Base-by-base conservation (phyloP, 1,140 invertebrate genomes). In the Mya arenaria region DNA sequence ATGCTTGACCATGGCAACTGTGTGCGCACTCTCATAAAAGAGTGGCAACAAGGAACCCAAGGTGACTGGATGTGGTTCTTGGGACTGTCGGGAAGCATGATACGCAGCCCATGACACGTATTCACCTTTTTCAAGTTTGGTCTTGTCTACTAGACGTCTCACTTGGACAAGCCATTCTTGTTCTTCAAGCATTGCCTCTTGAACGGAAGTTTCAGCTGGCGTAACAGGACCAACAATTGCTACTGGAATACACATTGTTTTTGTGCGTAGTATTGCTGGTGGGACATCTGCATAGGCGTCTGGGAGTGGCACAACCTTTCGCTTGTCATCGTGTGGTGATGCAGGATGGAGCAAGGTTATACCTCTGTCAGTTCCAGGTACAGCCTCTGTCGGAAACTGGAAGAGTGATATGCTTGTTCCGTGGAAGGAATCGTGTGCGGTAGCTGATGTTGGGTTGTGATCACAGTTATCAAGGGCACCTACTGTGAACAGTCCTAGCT, bases 361-460 rank as follows among this genome's bases (percentile, higher is more conserved):
- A 3, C 37, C n/a, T 6, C 56, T n/a, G 0, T 0, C 13, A 39
- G 25, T 48, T 15, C 68, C 48, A 6, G 8, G 5, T 56, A 55
- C 62, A 25, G 79, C 19, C 30, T 3, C 1, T 15, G 34, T 71
- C 32, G 78, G 72, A 65, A 87, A 77, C 41, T 86, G 85, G 62
- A 87, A 90, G 13, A 89, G 4, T 60, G 85, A 88, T n/a, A 87
- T 85, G 25, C 69, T 69, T 15, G 84, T 83, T 28, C 85, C 85
- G 73, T 88, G 84, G 44, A 88, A 88, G 15, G 83, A 88, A 3
- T 39, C 23, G 19, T 3, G 62, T 60, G 82, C 75, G 17, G 81
- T 85, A 32, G 75, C 87, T 4, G 82, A 68, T 41, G 75, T 41
- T 5, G 83, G 87, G 80, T 88, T 86, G 48, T 87, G 85, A 52